Evolutionary conservation across 1,140 invertebrate species (phyloP), one percentile per base, ranked within the genome.

Genomic region (Papilio xuthus): DNA sequence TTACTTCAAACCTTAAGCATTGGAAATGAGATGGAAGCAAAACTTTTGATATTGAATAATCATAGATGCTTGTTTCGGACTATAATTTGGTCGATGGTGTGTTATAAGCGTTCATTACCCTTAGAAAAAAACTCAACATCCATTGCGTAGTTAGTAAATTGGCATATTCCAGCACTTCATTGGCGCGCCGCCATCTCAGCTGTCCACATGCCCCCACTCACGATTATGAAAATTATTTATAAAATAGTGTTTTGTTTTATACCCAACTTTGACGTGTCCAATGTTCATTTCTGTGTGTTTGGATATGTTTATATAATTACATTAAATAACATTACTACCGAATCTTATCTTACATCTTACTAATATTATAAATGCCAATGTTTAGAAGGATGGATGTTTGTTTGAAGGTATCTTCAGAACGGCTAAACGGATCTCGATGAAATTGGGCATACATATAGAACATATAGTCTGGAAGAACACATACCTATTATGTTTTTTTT

Each of bases 191-290:
- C 90, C 90, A 92, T 86, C 79, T 88, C 88, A 91, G 87, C 90
- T 91, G 91, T 91, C 90, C 85, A 83, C 87, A 80, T 79, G 78
- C 81, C 79, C 85, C 85, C 83, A 87, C 86, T 87, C 82, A 83
- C 80, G 79, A 85, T 89, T 87, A 85, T 78, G 81, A 67, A 84
- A 83, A 90, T 88, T 91, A 90, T 90, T 90, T 89, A 91, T 92
- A 91, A 92, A 90, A 89, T 82, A 80, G 82, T 88, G 86, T 90
- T 89, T 91, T 90, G 89, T 92, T 91, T 92, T 89, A 83, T 90
- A 90, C 90, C 85, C 60, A 75, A 80, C 81, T 79, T 70, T 90
- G 85, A 89, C 80, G 77, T 71, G 73, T 77, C 78, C 77, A 74
- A 60, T 50, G 15, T 18, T 18, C 18, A 50, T 50, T 18, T 50